phyloP scores from a whole-genome alignment of 1,140 invertebrate species.

The Gonioctena quinquepunctata region DNA sequence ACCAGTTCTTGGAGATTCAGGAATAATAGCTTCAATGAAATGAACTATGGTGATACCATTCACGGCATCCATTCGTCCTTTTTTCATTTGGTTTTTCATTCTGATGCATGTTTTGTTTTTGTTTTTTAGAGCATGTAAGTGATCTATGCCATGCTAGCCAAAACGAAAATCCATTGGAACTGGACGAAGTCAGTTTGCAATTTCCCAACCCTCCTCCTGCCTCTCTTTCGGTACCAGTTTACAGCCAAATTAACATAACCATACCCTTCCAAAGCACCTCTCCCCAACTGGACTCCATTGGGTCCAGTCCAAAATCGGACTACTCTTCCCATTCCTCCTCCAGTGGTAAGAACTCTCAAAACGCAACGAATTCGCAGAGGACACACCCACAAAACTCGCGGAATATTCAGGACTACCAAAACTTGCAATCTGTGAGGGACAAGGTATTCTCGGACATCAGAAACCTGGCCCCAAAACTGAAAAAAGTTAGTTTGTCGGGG shows the following conservation, averaged over 20 bases:
- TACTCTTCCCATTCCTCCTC: constrained; percentile 39
- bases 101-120: constrained; percentile 42
- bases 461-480: constrained; percentile 26
- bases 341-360: constrained; percentile 22
- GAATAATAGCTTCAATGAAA: too few relatives aligned
- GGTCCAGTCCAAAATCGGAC: constrained; percentile 44
- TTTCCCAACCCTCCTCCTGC: constrained; percentile 15
- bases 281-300: constrained; percentile 38
- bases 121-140: constrained; percentile 36
- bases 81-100: constrained; percentile 34
- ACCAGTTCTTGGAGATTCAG: too few relatives aligned
- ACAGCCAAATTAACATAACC: constrained; percentile 43
- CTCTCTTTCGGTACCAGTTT: constrained; percentile 28
- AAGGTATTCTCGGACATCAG: constrained; percentile 34
- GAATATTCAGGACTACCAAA: too few relatives aligned
- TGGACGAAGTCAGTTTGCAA: constrained; percentile 28
- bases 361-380: constrained; percentile 18
- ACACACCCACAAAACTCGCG: too few relatives aligned
- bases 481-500: constrained; percentile 28
- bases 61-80: background rate
- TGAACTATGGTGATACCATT: too few relatives aligned
- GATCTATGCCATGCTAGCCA: constrained; percentile 24
- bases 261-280: constrained; percentile 38
- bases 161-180: constrained; percentile 18
- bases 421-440: constrained; percentile 18